Base-by-base conservation (phyloP, 2,113 vertebrate genomes). In the Tyto alba region DNA sequence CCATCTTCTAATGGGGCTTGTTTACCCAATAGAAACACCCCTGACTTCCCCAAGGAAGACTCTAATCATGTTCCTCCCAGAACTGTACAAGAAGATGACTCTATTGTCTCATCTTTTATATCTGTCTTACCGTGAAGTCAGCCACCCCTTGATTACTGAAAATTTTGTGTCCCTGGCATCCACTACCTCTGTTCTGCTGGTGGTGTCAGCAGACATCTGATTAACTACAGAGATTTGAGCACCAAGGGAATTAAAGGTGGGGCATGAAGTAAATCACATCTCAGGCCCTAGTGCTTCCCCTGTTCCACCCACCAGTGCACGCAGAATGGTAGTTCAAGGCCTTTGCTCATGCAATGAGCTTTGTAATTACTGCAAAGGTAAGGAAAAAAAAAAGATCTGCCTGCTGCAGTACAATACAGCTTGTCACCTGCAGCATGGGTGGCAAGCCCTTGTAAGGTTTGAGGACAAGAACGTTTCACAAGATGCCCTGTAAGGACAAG, bases 151-250 rank as follows among this genome's bases (percentile, higher is more conserved):
- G 22, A 68, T 69, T 63, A 45, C 66, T 41, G 53, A 36, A 30
- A 1, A 16, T 63, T 83, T 86, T 72, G 29, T 21, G 41, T 86
- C 50, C 83, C 59, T 86, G 68, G 64, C 66, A 95, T 75, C 83
- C 76, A 57, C 82, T 94, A 34, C 57, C 55, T 77, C 45, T 32
- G 23, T 91, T 80, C 52, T 83, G 75, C 50, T 90, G 55, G 55
- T 79, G 91, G 72, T 66, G 52, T 73, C 64, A 82, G 79, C 56
- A 96, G 88, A 74, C 67, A 69, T 83, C 94, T 93, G 94, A 93
- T 97, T 96, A 97, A 95, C 76, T 89, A 43, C 94, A 32, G 32
- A 95, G 88, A 71, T 82, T 43, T 78, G 78, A 89, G 60, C 41
- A 59, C 38, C 69, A 89, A 94, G 92, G 77, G 45, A 55, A 93